Evolutionary conservation across 2,888 invertebrate genomes (phyloP).

Genomic region (Xestoiulus laeticollis): DNA sequence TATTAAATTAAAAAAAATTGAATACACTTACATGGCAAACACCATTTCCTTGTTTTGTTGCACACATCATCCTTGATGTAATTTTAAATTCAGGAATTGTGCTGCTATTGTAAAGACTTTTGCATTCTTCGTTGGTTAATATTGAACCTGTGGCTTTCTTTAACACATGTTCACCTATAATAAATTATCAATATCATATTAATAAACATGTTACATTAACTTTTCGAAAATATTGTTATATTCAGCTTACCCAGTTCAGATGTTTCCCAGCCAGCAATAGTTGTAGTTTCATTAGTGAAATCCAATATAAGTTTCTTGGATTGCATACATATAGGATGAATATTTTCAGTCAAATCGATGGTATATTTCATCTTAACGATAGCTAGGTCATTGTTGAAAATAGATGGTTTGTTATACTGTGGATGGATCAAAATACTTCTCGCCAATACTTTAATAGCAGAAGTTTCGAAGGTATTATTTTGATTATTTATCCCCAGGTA

Average conservation of each 20-base stretch:
- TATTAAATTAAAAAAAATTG: too few species aligned
- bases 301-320: slow-evolving; percentile 49
- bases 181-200: background rate
- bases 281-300: slow-evolving; percentile 72
- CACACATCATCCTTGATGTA: slow-evolving; percentile 86
- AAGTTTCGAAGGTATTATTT: slow-evolving; percentile 76
- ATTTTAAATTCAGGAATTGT: slow-evolving; percentile 66
- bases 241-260: slow-evolving; percentile 61
- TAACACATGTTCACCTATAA: slow-evolving; percentile 64
- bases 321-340: slow-evolving; percentile 83
- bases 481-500: slow-evolving; percentile 86
- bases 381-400: slow-evolving; percentile 79
- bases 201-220: too few species aligned
- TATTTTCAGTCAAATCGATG: slow-evolving; percentile 75
- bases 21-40: slow-evolving; percentile 85
- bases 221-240: background rate
- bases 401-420: background rate
- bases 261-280: slow-evolving; percentile 90
- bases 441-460: slow-evolving; percentile 77
- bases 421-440: slow-evolving; percentile 42
- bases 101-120: background rate
- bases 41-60: slow-evolving; percentile 83
- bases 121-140: slow-evolving; percentile 57
- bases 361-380: slow-evolving; percentile 81
- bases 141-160: slow-evolving; percentile 55